Evolutionary conservation across 2,888 invertebrate genomes (phyloP), one percentile per base, ranked within the genome.

Genomic region (Idaea dimidiata): DNA sequence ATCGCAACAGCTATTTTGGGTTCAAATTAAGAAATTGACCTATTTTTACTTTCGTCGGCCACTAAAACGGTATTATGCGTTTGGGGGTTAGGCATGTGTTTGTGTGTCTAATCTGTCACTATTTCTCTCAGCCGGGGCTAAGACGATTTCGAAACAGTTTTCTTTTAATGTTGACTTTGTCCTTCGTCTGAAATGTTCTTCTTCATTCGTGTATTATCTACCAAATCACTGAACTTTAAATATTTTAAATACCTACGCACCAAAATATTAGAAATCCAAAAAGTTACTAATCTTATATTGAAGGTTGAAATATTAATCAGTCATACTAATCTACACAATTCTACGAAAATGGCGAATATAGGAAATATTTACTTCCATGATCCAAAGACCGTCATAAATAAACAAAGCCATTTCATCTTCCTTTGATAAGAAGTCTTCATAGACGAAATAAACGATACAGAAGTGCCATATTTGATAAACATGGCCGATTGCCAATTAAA

Each of bases 401-500:
- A 43, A 43, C 43, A 43, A 10, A 3, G 24, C 43, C 43, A 43
- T 43, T 43, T 43, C 43, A 43, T 43, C 43, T 43, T 43, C 43
- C 43, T 43, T 43, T 43, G 43, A 43, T 43, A 43, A 43, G 43
- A 43, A 43, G 10, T 43, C 10, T 43, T 43, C 43, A 43, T 43
- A 43, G 43, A 43, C 43, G 10, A 43, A 43, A 43, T 43, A 43
- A 43, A 14, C 10, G 8, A 8, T 60, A 33, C 56, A 43, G 43
- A 43, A 43, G 43, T 10, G 43, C 43, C 43, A 43, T 14, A 43
- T 14, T 43, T 43, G 10, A 64, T 65, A 71, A 43, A 43, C 43
- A 60, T 67, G 68, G 66, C 70, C 16, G n/a, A 24, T 24, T 66
- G 70, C 70, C 70, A 70, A 66, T 61, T 53, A 57, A 58, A 54